Base-by-base conservation (phyloP, 2,113 vertebrate species). In the Edolisoma coerulescens region DNA sequence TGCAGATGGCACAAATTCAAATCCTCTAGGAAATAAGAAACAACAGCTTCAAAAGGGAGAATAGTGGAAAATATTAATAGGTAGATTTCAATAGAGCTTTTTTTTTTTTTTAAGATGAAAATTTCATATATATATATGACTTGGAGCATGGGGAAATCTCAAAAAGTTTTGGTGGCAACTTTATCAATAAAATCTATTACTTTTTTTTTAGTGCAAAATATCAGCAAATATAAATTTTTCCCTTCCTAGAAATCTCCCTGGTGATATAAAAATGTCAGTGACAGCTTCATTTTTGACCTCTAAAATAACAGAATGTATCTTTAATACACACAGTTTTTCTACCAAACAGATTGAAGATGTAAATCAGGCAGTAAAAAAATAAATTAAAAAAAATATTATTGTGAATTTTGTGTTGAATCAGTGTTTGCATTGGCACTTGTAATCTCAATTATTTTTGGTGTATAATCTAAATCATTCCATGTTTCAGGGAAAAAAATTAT, bases 121-220 rank as follows among this genome's bases (percentile, higher is more conserved):
- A 73, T 30, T 16, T 63, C 3, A 49, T 45, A 53, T 65, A 37
- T 65, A 37, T 30, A 21, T 73, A 44, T 56, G 13, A 74, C 3
- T 14, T 35, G 14, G 7, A 57, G 19, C 4, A 15, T 4, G 5
- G 11, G 6, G 5, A 37, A 16, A 4, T 1, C 20, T 75, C 28
- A 33, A 1, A 64, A 9, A 32, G 5, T 41, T 90, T 86, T 57
- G 4, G 6, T 61, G 5, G 5, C 12, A 80, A 77, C 3, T 11
- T 64, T 30, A 64, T 52, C 14, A 86, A 69, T 52, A 17, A 64
- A 74, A 67, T 30, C 4, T 7, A 28, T 39, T 6, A 8, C 6
- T 27, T 22, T 53, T n/a, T n/a, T 52, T 77, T 68, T 30, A 41
- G 11, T 27, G 42, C 14, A 63, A 95, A 79, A 22, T 64, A 76